phyloP scores from a whole-genome alignment of 2,797 vertebrate genomes.

The Chelmon rostratus region DNA sequence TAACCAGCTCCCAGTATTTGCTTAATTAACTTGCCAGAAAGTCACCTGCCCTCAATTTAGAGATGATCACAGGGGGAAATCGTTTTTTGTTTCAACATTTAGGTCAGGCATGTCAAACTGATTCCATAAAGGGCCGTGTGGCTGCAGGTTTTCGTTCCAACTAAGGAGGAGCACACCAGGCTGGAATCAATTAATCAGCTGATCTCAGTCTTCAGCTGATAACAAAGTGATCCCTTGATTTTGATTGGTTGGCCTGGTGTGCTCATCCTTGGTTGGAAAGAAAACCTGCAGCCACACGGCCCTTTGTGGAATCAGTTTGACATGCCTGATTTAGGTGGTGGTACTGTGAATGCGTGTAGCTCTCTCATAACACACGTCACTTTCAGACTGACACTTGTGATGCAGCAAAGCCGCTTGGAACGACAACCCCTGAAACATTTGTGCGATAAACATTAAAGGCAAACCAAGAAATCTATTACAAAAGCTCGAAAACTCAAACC shows the following conservation, averaged over 20 bases:
- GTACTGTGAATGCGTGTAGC: neutral
- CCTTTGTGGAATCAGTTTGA: too few relatives aligned
- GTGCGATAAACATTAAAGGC: neutral
- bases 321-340: too few relatives aligned
- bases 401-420: neutral
- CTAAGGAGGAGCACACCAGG: too few relatives aligned
- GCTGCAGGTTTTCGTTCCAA: too few relatives aligned
- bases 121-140: too few relatives aligned
- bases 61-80: neutral
- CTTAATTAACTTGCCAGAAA: neutral
- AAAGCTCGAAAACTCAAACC: neutral
- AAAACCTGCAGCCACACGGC: too few relatives aligned
- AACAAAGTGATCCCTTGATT: too few relatives aligned
- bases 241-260: too few relatives aligned
- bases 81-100: neutral
- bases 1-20: neutral
- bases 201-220: too few relatives aligned
- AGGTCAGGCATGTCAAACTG: too few relatives aligned
- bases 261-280: too few relatives aligned
- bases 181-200: too few relatives aligned
- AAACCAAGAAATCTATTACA: neutral
- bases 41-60: neutral
- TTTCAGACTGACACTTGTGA: neutral
- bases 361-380: neutral
- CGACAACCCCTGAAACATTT: neutral